Evolutionary conservation across 2,888 invertebrate species (phyloP), one percentile per base, ranked within the genome.

Genomic region (Diaperis boleti): DNA sequence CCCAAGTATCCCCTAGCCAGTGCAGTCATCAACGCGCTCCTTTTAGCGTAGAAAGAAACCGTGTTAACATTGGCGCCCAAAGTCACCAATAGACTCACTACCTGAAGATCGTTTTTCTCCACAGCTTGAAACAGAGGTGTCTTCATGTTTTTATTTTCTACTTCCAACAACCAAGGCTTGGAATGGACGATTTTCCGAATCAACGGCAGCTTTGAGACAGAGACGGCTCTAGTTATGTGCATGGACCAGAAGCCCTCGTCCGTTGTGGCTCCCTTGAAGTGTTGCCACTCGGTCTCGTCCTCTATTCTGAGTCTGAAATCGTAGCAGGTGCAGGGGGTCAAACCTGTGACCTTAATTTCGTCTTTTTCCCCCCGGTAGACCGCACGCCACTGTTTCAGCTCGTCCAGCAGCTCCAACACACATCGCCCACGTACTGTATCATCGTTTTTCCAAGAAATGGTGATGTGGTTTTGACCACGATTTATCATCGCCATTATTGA

Each of bases 81-180:
- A 1, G 76, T 72, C 31, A 86, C 63, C 11, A 87, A 78, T 37
- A 82, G 80, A 2, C 80, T 78, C 0, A 83, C 81, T 49, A 83
- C 82, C 66, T 78, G 79, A 1, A 82, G 26, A 62, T 80, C 73
- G 79, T 83, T 83, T 77, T 79, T 82, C 57, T 82, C 79, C 3
- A 85, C 79, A 1, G 86, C 85, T n/a, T 84, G 83, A 3, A 83
- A 81, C 29, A 87, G 80, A 0, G 87, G 86, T 0, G 86, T 85
- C 71, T 83, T 83, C 0, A 84, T 83, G 47, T 82, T 83, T 59
- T 71, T 79, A 72, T 85, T 85, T 67, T 83, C 77, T 1, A 81
- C 78, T 29, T 82, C 82, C 3, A 86, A 72, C 49, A 87, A 74
- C 8, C 78, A 74, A 0, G 85, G 85, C 1, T 85, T 79, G 37